Percentiles rank a stretch among this genome's conserved stretches.
Evolutionary conservation across 2,113 vertebrate species (phyloP).

Genomic region (Salvator merianae): DNA sequence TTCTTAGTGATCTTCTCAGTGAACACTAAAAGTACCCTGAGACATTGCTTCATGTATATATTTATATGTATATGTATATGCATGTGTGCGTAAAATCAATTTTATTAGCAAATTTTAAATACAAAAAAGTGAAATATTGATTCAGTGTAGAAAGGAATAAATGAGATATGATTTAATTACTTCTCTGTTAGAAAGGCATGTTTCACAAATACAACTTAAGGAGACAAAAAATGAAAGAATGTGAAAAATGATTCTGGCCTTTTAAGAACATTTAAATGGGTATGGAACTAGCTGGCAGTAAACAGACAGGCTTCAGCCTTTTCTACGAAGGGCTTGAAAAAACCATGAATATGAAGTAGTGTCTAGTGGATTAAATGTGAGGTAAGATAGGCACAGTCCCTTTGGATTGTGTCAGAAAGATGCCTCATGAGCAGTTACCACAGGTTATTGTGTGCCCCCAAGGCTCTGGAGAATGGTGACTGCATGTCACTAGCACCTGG

Average conservation of each 20-base stretch:
- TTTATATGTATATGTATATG: too few relatives aligned
- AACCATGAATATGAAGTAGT: not conserved
- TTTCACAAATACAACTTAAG: not conserved
- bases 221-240: not conserved
- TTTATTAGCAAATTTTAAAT: not conserved
- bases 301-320: too few relatives aligned
- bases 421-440: too few relatives aligned
- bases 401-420: too few relatives aligned
- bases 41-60: conserved; percentile 4
- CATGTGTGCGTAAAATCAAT: too few relatives aligned
- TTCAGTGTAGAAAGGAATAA: not conserved
- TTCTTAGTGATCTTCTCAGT: conserved; percentile 28
- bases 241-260: too few relatives aligned
- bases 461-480: too few relatives aligned
- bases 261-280: not conserved
- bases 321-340: too few relatives aligned
- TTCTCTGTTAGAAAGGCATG: not conserved
- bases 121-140: not conserved
- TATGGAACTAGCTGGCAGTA: not conserved
- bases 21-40: not conserved
- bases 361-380: not conserved
- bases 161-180: not conserved
- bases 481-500: too few relatives aligned
- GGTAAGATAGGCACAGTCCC: too few relatives aligned
- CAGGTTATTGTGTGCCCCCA: too few relatives aligned